These are phyloP conservation scores for Uromys caudimaculatus DNA, from an alignment of 2,797 vertebrate species.

Conservation along the genomic window DNA sequence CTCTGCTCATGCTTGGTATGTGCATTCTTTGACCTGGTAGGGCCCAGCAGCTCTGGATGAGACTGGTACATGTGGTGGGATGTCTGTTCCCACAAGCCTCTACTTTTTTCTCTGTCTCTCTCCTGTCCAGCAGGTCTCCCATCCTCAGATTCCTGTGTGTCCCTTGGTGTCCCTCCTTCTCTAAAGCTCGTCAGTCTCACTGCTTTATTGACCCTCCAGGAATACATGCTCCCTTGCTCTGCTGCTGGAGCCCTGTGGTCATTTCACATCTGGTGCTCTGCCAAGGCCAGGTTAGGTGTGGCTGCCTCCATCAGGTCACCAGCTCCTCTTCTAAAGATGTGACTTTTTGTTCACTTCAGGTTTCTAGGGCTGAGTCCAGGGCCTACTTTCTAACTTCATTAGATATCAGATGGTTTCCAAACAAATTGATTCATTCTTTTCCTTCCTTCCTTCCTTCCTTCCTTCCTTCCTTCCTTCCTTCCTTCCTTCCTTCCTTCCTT, in stretches of 20 bases:
- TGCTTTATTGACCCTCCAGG: background rate
- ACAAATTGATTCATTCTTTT: background rate
- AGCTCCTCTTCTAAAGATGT: background rate
- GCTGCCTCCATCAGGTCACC: too few relatives aligned
- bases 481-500: rapidly evolving
- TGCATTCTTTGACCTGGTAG: background rate
- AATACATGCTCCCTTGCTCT: background rate
- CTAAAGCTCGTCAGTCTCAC: background rate
- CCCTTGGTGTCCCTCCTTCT: background rate
- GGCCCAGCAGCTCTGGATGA: background rate
- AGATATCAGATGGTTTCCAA: background rate
- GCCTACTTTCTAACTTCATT: background rate
- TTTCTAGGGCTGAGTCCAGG: background rate
- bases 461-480: background rate
- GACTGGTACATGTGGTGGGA: background rate
- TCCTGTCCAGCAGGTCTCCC: background rate
- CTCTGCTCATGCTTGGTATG: background rate
- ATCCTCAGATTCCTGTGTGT: background rate
- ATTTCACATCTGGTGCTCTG: background rate
- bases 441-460: too few relatives aligned
- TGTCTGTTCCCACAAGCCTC: background rate
- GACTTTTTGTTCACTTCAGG: background rate
- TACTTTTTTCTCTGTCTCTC: background rate
- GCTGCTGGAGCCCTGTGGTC: background rate
- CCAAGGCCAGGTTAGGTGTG: background rate